Evolutionary conservation across 1,140 invertebrate species (phyloP).

Genomic region (Dryas iulia): DNA sequence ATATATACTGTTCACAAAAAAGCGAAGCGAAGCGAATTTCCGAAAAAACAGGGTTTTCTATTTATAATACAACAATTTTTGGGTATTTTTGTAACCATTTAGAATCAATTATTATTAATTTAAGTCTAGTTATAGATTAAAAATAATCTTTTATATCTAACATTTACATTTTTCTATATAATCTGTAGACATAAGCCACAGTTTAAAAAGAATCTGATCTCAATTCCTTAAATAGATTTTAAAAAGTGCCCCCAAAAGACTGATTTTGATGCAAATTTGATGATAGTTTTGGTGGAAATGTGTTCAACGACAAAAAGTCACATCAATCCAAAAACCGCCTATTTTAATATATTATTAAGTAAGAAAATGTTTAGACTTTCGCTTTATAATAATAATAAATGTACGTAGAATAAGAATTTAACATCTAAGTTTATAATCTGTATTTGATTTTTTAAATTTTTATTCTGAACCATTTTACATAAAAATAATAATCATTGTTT

Average conservation of each 20-base stretch:
- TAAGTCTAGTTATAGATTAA: neutral
- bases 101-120: neutral
- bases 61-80: conserved; percentile 3
- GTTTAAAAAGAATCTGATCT: neutral
- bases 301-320: neutral
- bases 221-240: neutral
- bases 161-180: neutral
- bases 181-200: neutral
- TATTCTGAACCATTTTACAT: neutral
- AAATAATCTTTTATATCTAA: neutral
- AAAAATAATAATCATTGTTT: too few species aligned
- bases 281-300: neutral
- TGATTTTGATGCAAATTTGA: conserved; percentile 4
- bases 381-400: neutral
- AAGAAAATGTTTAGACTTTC: neutral
- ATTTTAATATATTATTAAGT: neutral
- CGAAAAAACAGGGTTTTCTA: neutral
- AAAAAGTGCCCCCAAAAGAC: neutral
- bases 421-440: neutral
- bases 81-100: conserved; percentile 8
- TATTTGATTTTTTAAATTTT: neutral
- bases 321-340: neutral
- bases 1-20: conserved; percentile 1
- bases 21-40: conserved; percentile 8
- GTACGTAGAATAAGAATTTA: neutral